Base-by-base conservation (phyloP, 2,797 vertebrate species). In the Lagodon rhomboides region DNA sequence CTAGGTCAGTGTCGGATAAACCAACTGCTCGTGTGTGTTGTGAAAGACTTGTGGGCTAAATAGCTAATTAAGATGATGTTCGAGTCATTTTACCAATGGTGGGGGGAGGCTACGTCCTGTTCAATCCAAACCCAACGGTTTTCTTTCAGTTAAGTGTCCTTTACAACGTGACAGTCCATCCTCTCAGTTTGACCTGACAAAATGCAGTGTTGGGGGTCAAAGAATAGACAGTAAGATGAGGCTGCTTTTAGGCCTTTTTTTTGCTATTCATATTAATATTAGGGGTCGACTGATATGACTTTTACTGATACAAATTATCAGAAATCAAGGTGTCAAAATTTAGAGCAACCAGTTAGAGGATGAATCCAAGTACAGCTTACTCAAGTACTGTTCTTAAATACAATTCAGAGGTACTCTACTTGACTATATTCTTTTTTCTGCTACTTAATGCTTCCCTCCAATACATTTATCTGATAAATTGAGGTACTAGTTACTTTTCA, bases 201-300 rank as follows among this genome's bases (percentile, higher is more conserved):
- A 63, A 69, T 74, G 58, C 63, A 67, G 59, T 46, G 49, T 44
- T 56, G 23, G 58, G 50, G 30, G 61, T 79, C 51, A 73, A 41
- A 41, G 9, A 20, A 23, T 43, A 65, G 30, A 41, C 44, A 18
- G 18, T n/a, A 51, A 41, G 74, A 18, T 60, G 15, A 20, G 58
- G 70, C 30, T 30, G 9, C 9, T 50, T 27, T 50, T 20, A 22
- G 51, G 9, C 13, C 27, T 61, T 8, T 73, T 47, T 65, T 11
- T 13, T 23, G 13, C 13, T 18, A 0, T 41, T 44, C 8, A 50
- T 23, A 65, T 34, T 7, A 16, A 34, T 34, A 34, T 1, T 9
- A 34, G 34, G 34, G 34, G 7, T 34, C 8, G 34, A 34, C 34
- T 34, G 1, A 34, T 34, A 34, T 2, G 34, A 8, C 34, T 34